These are phyloP conservation scores for Pipistrellus pygmaeus DNA, from an alignment of 2,797 vertebrate genomes.

Conservation along the genomic window DNA sequence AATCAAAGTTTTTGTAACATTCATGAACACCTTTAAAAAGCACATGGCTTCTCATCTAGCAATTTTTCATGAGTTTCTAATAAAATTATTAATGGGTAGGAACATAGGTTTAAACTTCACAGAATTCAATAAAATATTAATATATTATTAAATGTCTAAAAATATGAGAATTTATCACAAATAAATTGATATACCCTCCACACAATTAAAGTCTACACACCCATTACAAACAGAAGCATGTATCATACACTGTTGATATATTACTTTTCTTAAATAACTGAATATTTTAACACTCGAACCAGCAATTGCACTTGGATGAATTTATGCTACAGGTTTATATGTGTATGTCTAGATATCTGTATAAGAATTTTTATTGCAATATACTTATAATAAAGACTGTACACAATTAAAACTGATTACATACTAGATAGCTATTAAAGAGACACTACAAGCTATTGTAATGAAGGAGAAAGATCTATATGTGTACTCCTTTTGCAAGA, in stretches of 20 bases:
- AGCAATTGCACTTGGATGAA: neutral
- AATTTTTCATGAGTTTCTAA: slow-evolving; percentile 16
- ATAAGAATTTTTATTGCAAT: slow-evolving; percentile 6
- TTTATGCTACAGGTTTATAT: neutral
- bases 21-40: slow-evolving; percentile 16
- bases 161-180: neutral
- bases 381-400: neutral
- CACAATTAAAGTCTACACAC: neutral
- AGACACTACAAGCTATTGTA: neutral
- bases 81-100: neutral
- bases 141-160: neutral
- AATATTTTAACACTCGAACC: neutral
- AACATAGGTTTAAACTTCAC: neutral
- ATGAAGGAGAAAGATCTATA: neutral
- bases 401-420: neutral
- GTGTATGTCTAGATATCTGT: neutral
- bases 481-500: neutral
- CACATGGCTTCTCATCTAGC: neutral
- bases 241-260: neutral
- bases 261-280: neutral
- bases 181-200: neutral
- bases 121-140: slow-evolving; percentile 18
- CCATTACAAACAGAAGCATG: slow-evolving; percentile 3
- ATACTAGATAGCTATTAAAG: neutral
- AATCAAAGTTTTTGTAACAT: slow-evolving; percentile 13